Conservation (phyloP, 2,888 invertebrate genomes). For the Nemoura dubitans region DNA sequence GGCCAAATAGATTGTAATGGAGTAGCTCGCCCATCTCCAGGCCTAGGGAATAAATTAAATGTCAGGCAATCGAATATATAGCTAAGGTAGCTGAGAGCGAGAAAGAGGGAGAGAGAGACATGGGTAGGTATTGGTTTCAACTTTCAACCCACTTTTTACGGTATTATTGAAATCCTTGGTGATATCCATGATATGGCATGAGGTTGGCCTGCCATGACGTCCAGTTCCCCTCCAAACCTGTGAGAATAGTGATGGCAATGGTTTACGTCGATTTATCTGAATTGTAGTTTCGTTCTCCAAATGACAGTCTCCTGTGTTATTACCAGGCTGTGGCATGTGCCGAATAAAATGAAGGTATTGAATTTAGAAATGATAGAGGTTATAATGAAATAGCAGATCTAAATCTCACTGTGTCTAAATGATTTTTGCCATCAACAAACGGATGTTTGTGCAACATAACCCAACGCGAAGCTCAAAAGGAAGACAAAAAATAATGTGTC, state of each 20-base stretch:
- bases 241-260: not conserved
- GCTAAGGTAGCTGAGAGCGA: no score
- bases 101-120: no score
- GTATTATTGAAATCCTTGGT: slow-evolving; percentile 71
- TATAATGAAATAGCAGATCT: not conserved
- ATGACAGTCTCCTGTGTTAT: not conserved
- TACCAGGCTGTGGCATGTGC: not conserved
- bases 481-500: not conserved
- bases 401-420: no score
- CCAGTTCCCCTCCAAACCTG: slow-evolving; percentile 35
- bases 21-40: slow-evolving; percentile 88
- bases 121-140: not conserved
- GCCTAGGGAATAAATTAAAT: slow-evolving; percentile 62
- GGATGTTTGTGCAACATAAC: not conserved
- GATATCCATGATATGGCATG: slow-evolving; percentile 69
- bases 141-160: slow-evolving; percentile 65
- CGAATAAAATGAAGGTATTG: not conserved
- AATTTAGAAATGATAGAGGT: no score
- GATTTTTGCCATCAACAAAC: not conserved
- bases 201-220: slow-evolving; percentile 44
- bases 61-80: not conserved
- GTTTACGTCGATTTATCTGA: not conserved
- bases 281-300: no score
- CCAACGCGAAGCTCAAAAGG: not conserved
- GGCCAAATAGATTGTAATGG: slow-evolving; percentile 89